These are phyloP conservation scores for Panthera leo DNA, from an alignment of 2,113 vertebrate genomes.

Conservation along the genomic window DNA sequence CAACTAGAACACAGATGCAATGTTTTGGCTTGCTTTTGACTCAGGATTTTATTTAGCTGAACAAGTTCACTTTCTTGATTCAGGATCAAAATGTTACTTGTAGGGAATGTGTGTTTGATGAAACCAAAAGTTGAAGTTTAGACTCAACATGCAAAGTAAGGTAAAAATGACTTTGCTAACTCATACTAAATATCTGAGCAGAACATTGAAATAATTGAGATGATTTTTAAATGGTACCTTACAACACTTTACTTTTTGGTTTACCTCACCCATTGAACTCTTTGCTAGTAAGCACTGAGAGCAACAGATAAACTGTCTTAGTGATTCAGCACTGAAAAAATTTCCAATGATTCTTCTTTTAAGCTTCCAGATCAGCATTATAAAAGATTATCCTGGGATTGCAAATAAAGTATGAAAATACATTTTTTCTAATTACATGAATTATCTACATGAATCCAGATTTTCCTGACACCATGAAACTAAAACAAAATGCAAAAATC, in stretches of 20 bases:
- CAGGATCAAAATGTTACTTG: neutral
- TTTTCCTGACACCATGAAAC: conserved; percentile 27
- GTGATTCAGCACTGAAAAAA: neutral
- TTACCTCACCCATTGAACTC: neutral
- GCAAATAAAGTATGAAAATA: conserved; percentile 41
- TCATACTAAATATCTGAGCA: neutral
- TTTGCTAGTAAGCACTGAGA: neutral
- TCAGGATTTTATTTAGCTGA: neutral
- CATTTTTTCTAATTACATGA: neutral
- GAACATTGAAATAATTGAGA: neutral
- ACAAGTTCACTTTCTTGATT: neutral
- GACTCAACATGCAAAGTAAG: neutral
- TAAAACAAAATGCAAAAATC: neutral
- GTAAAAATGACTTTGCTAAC: neutral
- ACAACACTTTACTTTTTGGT: neutral
- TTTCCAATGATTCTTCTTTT: neutral
- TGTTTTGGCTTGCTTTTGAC: neutral
- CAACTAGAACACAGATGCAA: neutral
- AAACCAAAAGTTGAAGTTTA: neutral
- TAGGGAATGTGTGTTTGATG: neutral
- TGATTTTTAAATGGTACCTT: neutral
- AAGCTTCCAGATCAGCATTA: neutral
- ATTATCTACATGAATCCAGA: neutral
- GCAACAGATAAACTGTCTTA: neutral
- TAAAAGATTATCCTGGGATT: neutral